A percentile compares a stretch with the other conserved stretches of the same genome.
These are phyloP conservation scores for Entomyzon cyanotis DNA, from an alignment of 2,113 vertebrate species.

Conservation along the genomic window DNA sequence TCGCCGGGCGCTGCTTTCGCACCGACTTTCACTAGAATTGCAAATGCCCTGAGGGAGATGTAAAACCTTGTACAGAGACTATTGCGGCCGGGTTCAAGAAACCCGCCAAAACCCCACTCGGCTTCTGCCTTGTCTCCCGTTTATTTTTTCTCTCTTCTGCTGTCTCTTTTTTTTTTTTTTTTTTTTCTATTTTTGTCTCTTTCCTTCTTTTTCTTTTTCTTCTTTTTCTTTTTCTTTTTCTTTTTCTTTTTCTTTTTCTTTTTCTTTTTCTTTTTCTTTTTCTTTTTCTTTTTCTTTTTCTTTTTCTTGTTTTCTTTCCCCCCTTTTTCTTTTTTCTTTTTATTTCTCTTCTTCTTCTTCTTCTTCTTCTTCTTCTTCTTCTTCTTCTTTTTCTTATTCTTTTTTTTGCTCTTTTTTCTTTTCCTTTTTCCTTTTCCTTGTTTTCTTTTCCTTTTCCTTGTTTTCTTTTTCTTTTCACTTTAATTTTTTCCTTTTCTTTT, in stretches of 20 bases:
- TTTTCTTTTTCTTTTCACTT: too few species aligned
- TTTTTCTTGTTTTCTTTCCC: rapidly evolving
- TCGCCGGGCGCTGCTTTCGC: not conserved
- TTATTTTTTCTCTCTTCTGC: too few species aligned
- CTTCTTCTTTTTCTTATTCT: rapidly evolving
- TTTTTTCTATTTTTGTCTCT: rapidly evolving
- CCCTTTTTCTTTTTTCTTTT: too few species aligned
- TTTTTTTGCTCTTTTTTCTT: rapidly evolving
- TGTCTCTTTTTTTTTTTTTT: not conserved
- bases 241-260: too few species aligned
- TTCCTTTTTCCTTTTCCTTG: too few species aligned
- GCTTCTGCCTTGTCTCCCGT: not conserved
- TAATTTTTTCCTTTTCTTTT: not conserved
- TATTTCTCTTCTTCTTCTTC: rapidly evolving
- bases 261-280: too few species aligned
- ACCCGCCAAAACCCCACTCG: not conserved
- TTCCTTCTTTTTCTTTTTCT: too few species aligned
- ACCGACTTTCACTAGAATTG: not conserved
- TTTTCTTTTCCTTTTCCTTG: not conserved
- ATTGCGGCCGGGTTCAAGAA: not conserved
- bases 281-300: rapidly evolving
- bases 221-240: too few species aligned
- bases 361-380: rapidly evolving
- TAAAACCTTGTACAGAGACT: not conserved
- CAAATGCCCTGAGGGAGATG: not conserved